A percentile compares a stretch with the other conserved stretches of the same genome.
These are phyloP conservation scores for Microctenopoma lineatum DNA, from an alignment of 2,797 vertebrate genomes.

Conservation along the genomic window DNA sequence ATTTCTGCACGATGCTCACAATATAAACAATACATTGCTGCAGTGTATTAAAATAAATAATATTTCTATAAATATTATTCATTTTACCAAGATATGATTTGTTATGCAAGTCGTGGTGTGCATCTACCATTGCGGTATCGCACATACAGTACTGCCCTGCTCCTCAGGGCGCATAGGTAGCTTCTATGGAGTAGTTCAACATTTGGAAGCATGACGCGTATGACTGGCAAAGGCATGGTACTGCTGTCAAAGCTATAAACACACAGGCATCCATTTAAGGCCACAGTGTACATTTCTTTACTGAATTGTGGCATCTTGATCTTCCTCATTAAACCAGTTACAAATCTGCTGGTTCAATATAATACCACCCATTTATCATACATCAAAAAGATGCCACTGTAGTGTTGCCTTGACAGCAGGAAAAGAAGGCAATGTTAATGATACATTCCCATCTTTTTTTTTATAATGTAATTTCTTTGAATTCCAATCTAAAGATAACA, in stretches of 20 bases:
- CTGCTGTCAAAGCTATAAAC: conserved; percentile 34
- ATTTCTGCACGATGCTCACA: conserved; percentile 15
- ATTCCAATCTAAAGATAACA: conserved; percentile 17
- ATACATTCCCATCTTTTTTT: conserved; percentile 45
- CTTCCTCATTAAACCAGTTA: not conserved
- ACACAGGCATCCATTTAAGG: conserved; percentile 41
- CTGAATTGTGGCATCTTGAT: not conserved
- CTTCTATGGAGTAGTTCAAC: conserved; percentile 27
- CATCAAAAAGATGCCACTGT: conserved; percentile 36
- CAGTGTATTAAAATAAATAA: conserved; percentile 46
- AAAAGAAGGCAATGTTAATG: conserved; percentile 47
- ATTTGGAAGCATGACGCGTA: conserved; percentile 49
- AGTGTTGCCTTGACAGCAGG: conserved; percentile 34
- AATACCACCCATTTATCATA: not conserved
- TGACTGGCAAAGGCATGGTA: conserved; percentile 47
- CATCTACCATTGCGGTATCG: conserved; percentile 34
- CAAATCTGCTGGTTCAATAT: conserved; percentile 30
- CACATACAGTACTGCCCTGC: conserved; percentile 57
- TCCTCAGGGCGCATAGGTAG: conserved; percentile 38
- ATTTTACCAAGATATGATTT: conserved; percentile 31
- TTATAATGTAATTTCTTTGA: conserved; percentile 1
- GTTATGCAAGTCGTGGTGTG: conserved; percentile 43
- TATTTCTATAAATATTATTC: conserved; percentile 41
- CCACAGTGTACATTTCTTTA: conserved; percentile 1
- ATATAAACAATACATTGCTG: conserved; percentile 33